These are phyloP conservation scores for Drosophila heteroneura DNA, from an alignment of 2,888 invertebrate genomes.

Conservation along the genomic window DNA sequence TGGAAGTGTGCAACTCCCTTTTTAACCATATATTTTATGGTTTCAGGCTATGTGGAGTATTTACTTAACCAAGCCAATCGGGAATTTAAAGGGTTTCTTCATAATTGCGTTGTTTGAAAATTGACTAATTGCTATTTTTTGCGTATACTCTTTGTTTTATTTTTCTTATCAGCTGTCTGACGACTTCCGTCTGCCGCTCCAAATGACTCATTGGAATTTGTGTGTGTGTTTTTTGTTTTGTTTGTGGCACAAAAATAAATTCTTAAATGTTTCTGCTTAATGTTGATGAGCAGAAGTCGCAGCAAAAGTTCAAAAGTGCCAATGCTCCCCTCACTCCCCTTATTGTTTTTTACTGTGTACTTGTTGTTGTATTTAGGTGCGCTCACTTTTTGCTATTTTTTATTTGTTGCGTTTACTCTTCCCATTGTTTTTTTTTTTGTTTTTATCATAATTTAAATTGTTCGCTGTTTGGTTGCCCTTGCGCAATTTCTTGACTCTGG, in stretches of 20 bases:
- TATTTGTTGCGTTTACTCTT: slow-evolving; percentile 26
- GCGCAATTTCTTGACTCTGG: slow-evolving; percentile 43
- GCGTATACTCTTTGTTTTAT: background rate
- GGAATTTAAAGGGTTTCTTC: slow-evolving; percentile 5
- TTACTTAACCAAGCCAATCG: slow-evolving; percentile 17
- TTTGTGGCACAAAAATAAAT: slow-evolving; percentile 22
- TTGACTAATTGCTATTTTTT: slow-evolving; percentile 47
- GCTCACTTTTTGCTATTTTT: slow-evolving; percentile 13
- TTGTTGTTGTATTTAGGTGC: slow-evolving; percentile 10
- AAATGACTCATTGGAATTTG: slow-evolving; percentile 39
- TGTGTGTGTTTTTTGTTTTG: background rate
- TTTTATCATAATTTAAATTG: slow-evolving; percentile 46
- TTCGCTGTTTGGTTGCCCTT: slow-evolving; percentile 25
- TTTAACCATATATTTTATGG: background rate
- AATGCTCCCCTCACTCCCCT: background rate
- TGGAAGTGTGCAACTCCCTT: background rate
- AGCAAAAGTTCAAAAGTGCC: slow-evolving; percentile 37
- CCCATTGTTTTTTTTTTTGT: slow-evolving; percentile 12
- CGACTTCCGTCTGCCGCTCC: background rate
- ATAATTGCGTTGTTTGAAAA: slow-evolving; percentile 14
- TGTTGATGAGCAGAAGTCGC: slow-evolving; percentile 8
- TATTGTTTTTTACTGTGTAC: background rate
- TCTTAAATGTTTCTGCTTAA: slow-evolving; percentile 26
- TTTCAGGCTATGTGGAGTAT: slow-evolving; percentile 10
- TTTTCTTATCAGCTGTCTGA: slow-evolving; percentile 41